Evolutionary conservation across 2,888 invertebrate species (phyloP), one percentile per base, ranked within the genome.

Genomic region (Apomyelois bistriatella): DNA sequence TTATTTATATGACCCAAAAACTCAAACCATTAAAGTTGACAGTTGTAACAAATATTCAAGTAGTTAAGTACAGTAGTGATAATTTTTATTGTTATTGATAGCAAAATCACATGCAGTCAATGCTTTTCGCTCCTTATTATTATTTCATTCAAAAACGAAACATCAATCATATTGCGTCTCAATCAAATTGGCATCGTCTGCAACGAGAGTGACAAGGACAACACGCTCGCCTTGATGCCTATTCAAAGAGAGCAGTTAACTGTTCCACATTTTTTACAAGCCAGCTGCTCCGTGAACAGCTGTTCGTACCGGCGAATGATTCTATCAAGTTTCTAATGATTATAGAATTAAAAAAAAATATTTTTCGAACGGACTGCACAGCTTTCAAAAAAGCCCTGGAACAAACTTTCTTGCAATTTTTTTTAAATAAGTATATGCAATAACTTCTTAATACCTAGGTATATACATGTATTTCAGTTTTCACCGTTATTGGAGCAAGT

Each of bases 271-370:
- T 86, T 89, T 88, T 87, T 79, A 76, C 72, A 66, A 78, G 76
- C 80, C 89, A 89, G 89, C 89, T 89, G 89, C 87, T 80, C 57
- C 58, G 9, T 32, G 75, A 88, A 89, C 89, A 90, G 89, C 89
- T 90, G 89, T 89, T 88, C 71, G 70, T 57, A 77, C 86, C 88
- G 87, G 86, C 74, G 76, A 62, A 61, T 68, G 65, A 66, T 63
- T 56, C 30, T 57, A 61, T 51, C 56, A 58, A 52, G 57, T 54
- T 58, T 50, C 50, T 53, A 52, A 49, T 41, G 50, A 38, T 16
- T 22, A 22, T 3, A 22, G 22, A 22, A 3, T 22, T 22, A 3
- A 22, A 12, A 32, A 22, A 54, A 32, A 42, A 15, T n/a, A n/a
- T n/a, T 22, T 16, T 16, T 10, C 40, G 16, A 40, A 16, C 8